These are phyloP conservation scores for Ancistrus triradiatus DNA, from an alignment of 2,113 vertebrate species.

Conservation along the genomic window DNA sequence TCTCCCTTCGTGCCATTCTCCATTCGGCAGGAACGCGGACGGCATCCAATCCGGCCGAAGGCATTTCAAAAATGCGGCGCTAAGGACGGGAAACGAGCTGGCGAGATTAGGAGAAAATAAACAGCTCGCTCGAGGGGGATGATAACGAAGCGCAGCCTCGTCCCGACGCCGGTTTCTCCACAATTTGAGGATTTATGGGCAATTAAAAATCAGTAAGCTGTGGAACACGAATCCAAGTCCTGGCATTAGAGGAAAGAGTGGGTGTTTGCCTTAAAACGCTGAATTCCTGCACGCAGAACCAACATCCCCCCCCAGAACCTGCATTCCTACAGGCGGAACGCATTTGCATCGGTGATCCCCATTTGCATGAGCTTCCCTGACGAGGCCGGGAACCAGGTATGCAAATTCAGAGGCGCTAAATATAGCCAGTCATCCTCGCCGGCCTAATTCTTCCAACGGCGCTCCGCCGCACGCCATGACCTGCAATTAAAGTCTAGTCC, in stretches of 20 bases:
- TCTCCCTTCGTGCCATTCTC: neutral
- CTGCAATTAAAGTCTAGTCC: too few species aligned
- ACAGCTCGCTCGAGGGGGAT: neutral
- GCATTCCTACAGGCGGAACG: slow-evolving; percentile 43
- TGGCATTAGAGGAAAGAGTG: slow-evolving; percentile 27
- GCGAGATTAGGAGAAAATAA: slow-evolving; percentile 15
- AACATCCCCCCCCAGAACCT: slow-evolving; percentile 23
- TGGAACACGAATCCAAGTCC: slow-evolving; percentile 1
- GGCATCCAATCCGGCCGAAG: neutral
- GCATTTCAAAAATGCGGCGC: slow-evolving; percentile 13
- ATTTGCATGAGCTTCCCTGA: slow-evolving; percentile 40
- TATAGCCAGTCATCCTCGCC: slow-evolving; percentile 28
- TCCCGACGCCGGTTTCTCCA: slow-evolving; percentile 5
- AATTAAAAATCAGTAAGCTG: neutral
- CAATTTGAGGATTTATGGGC: slow-evolving; percentile 13
- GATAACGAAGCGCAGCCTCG: slow-evolving; percentile 28
- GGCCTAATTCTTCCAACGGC: slow-evolving; percentile 27
- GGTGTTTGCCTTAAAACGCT: slow-evolving; percentile 28
- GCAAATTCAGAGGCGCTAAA: slow-evolving; percentile 40
- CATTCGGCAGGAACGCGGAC: neutral
- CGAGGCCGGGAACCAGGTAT: slow-evolving; percentile 39
- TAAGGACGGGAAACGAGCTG: slow-evolving; percentile 12
- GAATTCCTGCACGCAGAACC: slow-evolving; percentile 22
- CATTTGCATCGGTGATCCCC: slow-evolving; percentile 38
- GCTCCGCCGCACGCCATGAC: slow-evolving; percentile 9